Conservation (phyloP, 30 jellyfish, hydroid and myxozoan species). For the Aurelia coerulea region DNA sequence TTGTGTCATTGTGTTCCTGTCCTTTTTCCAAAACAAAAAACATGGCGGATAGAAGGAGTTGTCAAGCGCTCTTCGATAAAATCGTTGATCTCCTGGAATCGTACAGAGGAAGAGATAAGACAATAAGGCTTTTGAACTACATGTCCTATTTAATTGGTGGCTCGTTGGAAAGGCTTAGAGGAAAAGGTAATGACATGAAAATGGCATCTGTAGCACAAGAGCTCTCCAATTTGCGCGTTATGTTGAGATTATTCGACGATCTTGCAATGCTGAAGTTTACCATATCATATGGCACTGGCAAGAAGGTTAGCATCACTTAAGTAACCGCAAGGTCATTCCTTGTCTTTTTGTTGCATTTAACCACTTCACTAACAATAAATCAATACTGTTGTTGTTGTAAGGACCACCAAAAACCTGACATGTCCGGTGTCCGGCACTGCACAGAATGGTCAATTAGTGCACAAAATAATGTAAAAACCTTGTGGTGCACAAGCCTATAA, state of each 20-base stretch:
- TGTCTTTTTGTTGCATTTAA: too few species aligned
- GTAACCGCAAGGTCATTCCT: too few species aligned
- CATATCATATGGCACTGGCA: slow-evolving; percentile 52
- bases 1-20: too few species aligned
- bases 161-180: slow-evolving; percentile 17
- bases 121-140: slow-evolving; percentile 46
- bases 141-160: slow-evolving; percentile 22
- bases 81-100: slow-evolving; percentile 47
- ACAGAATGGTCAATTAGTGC: too few species aligned
- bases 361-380: too few species aligned
- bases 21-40: not conserved
- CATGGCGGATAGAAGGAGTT: not conserved
- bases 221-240: slow-evolving; percentile 63
- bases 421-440: too few species aligned
- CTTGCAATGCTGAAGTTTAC: slow-evolving; percentile 61
- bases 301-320: not conserved
- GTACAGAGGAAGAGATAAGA: slow-evolving; percentile 75
- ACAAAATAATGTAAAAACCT: too few species aligned
- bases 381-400: too few species aligned
- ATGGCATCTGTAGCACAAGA: slow-evolving; percentile 28
- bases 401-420: too few species aligned
- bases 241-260: slow-evolving; percentile 67
- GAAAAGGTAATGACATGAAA: not conserved
- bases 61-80: not conserved
- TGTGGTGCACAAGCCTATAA: too few species aligned